Evolutionary conservation across 2,797 vertebrate genomes (phyloP), one percentile per base, ranked within the genome.

Genomic region (Fundulus diaphanus): DNA sequence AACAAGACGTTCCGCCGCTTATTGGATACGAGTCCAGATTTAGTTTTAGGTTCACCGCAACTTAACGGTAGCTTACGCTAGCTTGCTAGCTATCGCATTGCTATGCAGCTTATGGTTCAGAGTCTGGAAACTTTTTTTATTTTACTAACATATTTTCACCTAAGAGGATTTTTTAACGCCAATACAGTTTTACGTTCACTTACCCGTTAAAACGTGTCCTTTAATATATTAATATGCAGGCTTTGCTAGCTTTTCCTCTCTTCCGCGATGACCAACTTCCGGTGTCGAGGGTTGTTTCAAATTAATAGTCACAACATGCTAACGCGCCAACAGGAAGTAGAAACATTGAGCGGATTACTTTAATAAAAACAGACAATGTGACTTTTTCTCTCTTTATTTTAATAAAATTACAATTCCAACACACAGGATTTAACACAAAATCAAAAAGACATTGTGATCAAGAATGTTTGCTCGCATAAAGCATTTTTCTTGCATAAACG

Each of bases 181-280:
- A 3, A 67, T 22, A 74, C 0, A 51, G 49, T 37, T 4, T 9
- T 7, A n/a, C 2, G 12, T 76, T 49, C 52, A 87, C 91, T 90
- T 59, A 93, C 90, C 88, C 27, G 75, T 83, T 42, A 76, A 22
- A 72, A 3, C 76, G 29, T 72, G 27, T 70, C 59, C 46, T 68
- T 72, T 71, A 81, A 72, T 72, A 80, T 85, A 86, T 89, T 4
- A 85, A 91, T 27, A 79, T 82, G 67, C 4, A 54, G 70, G 40
- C 54, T 82, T 40, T 29, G 49, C 71, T 80, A 51, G 37, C 51
- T 72, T 68, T 29, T 77, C 65, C 11, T 77, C 56, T 24, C 70
- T 76, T 5, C 29, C 57, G 42, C n/a, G 15, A 46, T 61, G 56
- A 65, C 24, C n/a, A 40, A 3, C 6, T 89, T 91, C 90, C 85